Evolutionary conservation across 2,797 vertebrate species (phyloP).

Genomic region (Orientallactaga sibirica): DNA sequence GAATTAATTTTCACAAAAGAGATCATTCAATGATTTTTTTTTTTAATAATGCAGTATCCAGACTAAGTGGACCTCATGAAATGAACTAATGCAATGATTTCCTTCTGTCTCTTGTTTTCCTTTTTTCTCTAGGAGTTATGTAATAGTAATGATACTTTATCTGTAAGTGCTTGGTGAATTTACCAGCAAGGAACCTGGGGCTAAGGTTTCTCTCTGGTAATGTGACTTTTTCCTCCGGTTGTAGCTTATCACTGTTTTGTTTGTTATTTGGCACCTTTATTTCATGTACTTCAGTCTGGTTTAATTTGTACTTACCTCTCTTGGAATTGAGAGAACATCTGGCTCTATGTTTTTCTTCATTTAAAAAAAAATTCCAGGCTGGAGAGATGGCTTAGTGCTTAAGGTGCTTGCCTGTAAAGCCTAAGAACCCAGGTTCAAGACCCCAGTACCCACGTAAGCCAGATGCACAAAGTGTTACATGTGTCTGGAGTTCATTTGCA

Average conservation of each 20-base stretch:
- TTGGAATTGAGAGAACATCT: background rate
- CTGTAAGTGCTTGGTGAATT: background rate
- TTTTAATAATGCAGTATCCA: background rate
- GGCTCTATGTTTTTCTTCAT: background rate
- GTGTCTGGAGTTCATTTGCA: no score
- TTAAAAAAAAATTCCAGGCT: background rate
- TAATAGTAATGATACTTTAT: background rate
- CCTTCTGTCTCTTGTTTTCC: background rate
- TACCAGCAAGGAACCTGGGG: background rate
- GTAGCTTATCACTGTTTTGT: background rate
- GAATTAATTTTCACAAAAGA: background rate
- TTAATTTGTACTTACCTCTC: slow-evolving; percentile 1
- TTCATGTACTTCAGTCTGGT: background rate
- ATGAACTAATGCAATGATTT: background rate
- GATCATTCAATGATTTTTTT: background rate
- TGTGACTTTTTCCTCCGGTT: background rate
- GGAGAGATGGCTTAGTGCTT: no score
- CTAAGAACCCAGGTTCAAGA: no score
- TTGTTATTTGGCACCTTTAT: slow-evolving; percentile 20
- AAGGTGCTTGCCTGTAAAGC: no score
- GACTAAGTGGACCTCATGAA: background rate
- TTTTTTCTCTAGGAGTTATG: background rate
- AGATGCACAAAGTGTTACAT: no score
- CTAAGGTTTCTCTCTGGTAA: slow-evolving; percentile 6
- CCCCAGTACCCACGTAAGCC: no score